Evolutionary conservation across 2,797 vertebrate species (phyloP).

Genomic region (Lindbergichthys nudifrons): DNA sequence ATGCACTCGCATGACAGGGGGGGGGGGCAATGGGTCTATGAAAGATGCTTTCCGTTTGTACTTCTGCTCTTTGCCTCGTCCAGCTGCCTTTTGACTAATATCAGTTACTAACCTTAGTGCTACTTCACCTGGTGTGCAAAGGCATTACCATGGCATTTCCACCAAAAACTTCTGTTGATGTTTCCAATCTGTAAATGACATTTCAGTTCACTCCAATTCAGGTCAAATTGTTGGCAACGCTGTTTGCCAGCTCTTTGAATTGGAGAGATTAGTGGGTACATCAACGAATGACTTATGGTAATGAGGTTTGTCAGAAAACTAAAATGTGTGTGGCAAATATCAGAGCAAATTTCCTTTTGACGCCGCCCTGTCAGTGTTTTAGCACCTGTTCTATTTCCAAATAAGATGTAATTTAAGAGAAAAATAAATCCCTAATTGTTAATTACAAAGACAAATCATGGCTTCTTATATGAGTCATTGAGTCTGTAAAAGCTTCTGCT

Average conservation of each 20-base stretch:
- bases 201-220: constrained; percentile 29
- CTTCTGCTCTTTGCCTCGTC: constrained; percentile 9
- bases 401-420: constrained; percentile 48
- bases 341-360: constrained; percentile 5
- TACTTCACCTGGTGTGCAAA: constrained; percentile 5
- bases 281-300: constrained; percentile 35
- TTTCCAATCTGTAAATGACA: constrained; percentile 34
- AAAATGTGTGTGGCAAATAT: constrained; percentile 13
- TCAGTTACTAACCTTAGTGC: constrained; percentile 10
- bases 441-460: constrained; percentile 64
- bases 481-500: constrained; percentile 49
- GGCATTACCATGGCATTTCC: constrained; percentile 17
- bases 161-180: constrained; percentile 23
- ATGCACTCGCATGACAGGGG: constrained; percentile 6
- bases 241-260: constrained; percentile 51
- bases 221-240: constrained; percentile 30
- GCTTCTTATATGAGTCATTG: constrained; percentile 63
- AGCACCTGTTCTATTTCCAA: constrained; percentile 18
- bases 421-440: constrained; percentile 55
- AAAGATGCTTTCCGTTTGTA: constrained; percentile 1
- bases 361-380: constrained; percentile 9
- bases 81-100: constrained; percentile 14
- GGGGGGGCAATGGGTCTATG: not conserved
- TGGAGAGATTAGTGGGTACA: constrained; percentile 40
- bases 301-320: constrained; percentile 48